Evolutionary conservation across 2,888 invertebrate genomes (phyloP).

Genomic region (Nemapogon koenigi): DNA sequence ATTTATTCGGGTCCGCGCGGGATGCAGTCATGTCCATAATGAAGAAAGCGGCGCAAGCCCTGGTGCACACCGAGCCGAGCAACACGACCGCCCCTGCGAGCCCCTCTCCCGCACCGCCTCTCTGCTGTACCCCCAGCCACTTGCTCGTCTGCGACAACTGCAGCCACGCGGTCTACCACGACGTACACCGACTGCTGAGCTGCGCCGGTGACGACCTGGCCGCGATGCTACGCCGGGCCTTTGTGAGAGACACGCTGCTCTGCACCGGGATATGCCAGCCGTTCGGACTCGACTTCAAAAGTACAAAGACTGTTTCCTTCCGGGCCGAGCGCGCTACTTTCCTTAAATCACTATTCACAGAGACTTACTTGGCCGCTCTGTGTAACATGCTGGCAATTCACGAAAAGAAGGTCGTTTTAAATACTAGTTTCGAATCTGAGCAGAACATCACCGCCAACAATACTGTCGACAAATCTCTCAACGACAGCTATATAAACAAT

Average conservation of each 20-base stretch:
- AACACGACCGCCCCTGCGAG: conserved; percentile 60
- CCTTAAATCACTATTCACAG: conserved; percentile 68
- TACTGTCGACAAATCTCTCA: conserved; percentile 43
- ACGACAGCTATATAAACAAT: conserved; percentile 31
- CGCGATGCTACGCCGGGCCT: conserved; percentile 64
- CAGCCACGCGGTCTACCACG: conserved; percentile 71
- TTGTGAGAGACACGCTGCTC: conserved; percentile 67
- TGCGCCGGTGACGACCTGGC: conserved; percentile 70
- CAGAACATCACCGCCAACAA: conserved; percentile 50
- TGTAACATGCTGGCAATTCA: conserved; percentile 77
- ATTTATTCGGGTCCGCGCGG: conserved; percentile 84
- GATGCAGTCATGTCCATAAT: conserved; percentile 93
- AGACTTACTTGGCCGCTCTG: conserved; percentile 75
- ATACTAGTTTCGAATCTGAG: conserved; percentile 66
- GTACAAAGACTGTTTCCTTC: conserved; percentile 58
- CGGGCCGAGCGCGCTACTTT: conserved; percentile 60
- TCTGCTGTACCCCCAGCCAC: conserved; percentile 77
- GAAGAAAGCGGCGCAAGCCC: conserved; percentile 87
- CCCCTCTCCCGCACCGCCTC: conserved; percentile 47
- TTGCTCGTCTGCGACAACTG: conserved; percentile 79
- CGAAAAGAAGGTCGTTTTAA: conserved; percentile 70
- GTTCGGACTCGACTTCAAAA: conserved; percentile 69
- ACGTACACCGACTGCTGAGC: conserved; percentile 76
- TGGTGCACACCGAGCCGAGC: conserved; percentile 76
- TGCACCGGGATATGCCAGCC: conserved; percentile 66